phyloP scores from a whole-genome alignment of 2,888 invertebrate genomes.

The Eutolmus rufibarbis region DNA sequence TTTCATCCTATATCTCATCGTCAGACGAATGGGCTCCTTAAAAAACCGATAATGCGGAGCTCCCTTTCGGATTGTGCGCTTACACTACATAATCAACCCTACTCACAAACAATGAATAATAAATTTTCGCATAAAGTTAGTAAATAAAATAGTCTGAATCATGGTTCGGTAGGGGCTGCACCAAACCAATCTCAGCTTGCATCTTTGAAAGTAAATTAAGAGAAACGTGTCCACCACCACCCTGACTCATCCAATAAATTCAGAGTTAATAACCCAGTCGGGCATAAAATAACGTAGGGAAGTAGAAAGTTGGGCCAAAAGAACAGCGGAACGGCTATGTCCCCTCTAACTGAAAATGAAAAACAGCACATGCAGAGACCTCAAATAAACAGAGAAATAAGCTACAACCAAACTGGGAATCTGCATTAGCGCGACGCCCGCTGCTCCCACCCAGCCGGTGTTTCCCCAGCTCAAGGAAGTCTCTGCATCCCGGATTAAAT shows the following conservation, averaged over 20 bases:
- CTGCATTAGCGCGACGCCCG: background rate
- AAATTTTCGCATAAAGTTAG: conserved; percentile 31
- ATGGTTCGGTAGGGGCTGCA: background rate
- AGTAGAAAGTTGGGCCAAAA: background rate
- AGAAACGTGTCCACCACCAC: conserved; percentile 41
- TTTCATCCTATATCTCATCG: background rate
- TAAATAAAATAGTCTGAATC: conserved; percentile 13
- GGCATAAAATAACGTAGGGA: background rate
- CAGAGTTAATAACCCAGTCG: conserved; percentile 29
- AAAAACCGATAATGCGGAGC: background rate
- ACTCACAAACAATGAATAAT: conserved; percentile 34
- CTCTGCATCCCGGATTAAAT: conserved; percentile 44
- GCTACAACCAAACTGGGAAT: background rate
- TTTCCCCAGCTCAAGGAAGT: background rate
- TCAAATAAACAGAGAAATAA: conserved; percentile 17
- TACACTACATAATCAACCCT: background rate
- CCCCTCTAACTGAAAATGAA: background rate
- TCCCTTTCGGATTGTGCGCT: background rate
- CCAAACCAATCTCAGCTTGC: background rate
- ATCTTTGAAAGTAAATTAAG: conserved; percentile 41
- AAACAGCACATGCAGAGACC: background rate
- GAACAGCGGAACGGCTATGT: background rate
- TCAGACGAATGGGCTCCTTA: background rate
- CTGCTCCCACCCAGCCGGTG: background rate
- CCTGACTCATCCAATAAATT: conserved; percentile 32